Evolutionary conservation across 2,113 vertebrate genomes (phyloP), one percentile per base, ranked within the genome.

Genomic region (Catharus fuscescens): DNA sequence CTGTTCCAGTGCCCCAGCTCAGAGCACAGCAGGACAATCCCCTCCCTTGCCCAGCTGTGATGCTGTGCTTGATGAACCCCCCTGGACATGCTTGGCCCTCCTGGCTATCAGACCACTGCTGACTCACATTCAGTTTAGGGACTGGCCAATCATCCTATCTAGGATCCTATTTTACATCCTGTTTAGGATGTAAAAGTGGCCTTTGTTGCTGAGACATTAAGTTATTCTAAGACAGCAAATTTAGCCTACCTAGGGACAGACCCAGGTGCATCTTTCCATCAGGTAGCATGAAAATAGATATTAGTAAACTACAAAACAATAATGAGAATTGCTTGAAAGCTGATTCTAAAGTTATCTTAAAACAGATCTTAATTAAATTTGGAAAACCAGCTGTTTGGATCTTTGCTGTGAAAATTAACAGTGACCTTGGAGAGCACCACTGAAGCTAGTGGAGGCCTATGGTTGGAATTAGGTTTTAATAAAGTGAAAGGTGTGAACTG

Each of bases 31-130:
- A 0, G 13, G 29, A 67, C 38, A 89, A 34, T 74, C 8, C 45
- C 16, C 32, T 52, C 12, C 25, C 45, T n/a, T n/a, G 10, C 7
- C 36, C 0, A 0, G 38, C 28, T 66, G 23, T 0, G 3, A 24
- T 59, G 26, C 28, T 88, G 32, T 4, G 5, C 12, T 24, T 73
- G 23, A 29, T 66, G 36, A 50, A 50, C 25, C 0, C 20, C 21
- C 1, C 69, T n/a, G 32, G 23, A 29, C 36, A 29, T 0, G 1
- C 4, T 0, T 57, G 36, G 6, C 32, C 1, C 24, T 66, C 16
- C 44, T 74, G 52, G 28, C 36, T 45, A 23, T 44, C 69, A 38
- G 23, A 44, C 12, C 38, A n/a, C 52, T n/a, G 32, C 23, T 81
- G 53, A 3, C 2, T 52, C 32, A n/a, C 0, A 1, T 73, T 73